Evolutionary conservation across 2,113 vertebrate species (phyloP), one percentile per base, ranked within the genome.

Genomic region (Tenrec ecaudatus): DNA sequence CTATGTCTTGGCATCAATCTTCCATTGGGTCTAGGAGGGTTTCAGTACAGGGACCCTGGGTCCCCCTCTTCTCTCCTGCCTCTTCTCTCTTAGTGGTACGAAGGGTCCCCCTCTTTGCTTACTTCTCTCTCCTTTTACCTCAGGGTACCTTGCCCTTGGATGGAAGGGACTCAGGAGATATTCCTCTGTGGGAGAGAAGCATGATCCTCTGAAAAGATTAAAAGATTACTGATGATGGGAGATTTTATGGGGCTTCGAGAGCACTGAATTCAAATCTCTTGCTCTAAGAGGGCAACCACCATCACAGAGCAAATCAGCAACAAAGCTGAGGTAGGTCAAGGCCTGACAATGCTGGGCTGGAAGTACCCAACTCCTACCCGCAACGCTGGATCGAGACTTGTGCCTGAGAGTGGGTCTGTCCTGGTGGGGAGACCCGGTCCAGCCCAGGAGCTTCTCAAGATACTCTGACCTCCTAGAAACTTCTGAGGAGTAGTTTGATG

Each of bases 401-500:
- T 73, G 69, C n/a, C n/a, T 38, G 4, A 29, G 64, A 43, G 36
- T 20, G 60, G 68, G n/a, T 23, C 76, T 16, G 5, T 73, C 11
- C 15, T 4, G 17, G 57, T 36, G 36, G 57, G 9, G 66, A 71
- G 22, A 68, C 29, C 36, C n/a, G 29, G 38, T 16, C 9, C 19
- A 57, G 58, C 58, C 88, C 64, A 76, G 68, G 47, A 53, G 36
- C 58, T 75, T 82, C 85, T 82, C 25, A 91, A 81, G n/a, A 64
- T 43, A 14, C 2, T 12, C n/a, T 78, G 25, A 22, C 27, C 57
- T 77, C 31, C 57, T 20, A 23, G 84, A 79, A 57, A 79, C 23
- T 68, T 79, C 73, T 89, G n/a, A 6, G n/a, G 29, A 36, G 80
- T 6, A 31, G 27, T 29, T 57, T 86, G 53, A 53, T 20, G 7